Conservation (phyloP, 1,140 invertebrate genomes). For the Trypoxylus dichotomus region DNA sequence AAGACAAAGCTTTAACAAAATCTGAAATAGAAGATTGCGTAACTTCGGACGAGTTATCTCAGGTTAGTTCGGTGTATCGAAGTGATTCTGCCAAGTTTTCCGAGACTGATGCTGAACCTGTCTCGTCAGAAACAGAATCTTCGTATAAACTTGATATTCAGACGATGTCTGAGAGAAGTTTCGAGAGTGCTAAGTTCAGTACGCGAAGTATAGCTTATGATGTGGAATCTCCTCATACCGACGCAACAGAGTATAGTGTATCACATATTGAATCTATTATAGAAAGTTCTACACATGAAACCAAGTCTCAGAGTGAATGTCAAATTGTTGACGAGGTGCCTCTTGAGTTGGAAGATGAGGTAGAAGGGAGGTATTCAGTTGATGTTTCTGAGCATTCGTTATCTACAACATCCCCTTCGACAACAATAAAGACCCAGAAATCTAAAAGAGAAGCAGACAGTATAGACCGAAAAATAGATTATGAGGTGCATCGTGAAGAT, state of each 20-base stretch:
- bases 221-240: slow-evolving; percentile 34
- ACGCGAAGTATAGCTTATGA: slow-evolving; percentile 31
- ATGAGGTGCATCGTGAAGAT: slow-evolving; percentile 42
- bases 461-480: background rate
- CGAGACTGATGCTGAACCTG: slow-evolving; percentile 46
- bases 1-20: background rate
- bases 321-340: slow-evolving; percentile 17
- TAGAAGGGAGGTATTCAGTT: slow-evolving; percentile 3
- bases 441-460: background rate
- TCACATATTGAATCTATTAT: slow-evolving; percentile 40
- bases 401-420: background rate
- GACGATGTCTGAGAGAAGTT: slow-evolving; percentile 34
- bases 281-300: slow-evolving; percentile 26
- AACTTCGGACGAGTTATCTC: slow-evolving; percentile 32
- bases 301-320: background rate
- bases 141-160: slow-evolving; percentile 36
- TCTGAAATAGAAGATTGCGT: slow-evolving; percentile 10
- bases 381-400: background rate
- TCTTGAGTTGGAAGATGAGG: background rate
- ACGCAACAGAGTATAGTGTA: slow-evolving; percentile 31
- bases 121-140: slow-evolving; percentile 48
- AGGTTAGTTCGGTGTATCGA: slow-evolving; percentile 27
- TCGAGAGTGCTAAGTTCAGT: background rate
- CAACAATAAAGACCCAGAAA: background rate
- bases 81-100: slow-evolving; percentile 41